Evolutionary conservation across 2,888 invertebrate genomes (phyloP).

Genomic region (Pandemis corylana): DNA sequence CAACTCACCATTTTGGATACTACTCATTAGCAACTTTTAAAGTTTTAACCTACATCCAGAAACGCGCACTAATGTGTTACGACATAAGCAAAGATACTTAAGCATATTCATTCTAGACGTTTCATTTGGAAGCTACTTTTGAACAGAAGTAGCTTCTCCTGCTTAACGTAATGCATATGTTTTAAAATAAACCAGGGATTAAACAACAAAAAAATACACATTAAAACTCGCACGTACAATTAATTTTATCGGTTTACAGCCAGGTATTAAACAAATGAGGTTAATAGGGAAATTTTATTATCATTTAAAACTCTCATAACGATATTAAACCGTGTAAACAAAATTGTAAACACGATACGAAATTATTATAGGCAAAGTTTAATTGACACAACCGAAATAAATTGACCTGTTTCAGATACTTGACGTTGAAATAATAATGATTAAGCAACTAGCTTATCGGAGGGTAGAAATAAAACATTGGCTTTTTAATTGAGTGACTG

Average conservation of each 20-base stretch:
- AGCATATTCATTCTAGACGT: neutral
- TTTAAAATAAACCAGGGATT: neutral
- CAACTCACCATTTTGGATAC: neutral
- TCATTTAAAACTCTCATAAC: constrained; percentile 20
- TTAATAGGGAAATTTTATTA: constrained; percentile 32
- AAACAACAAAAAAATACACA: neutral
- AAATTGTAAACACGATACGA: constrained; percentile 27
- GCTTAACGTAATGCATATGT: neutral
- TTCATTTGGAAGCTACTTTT: neutral
- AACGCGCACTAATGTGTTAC: neutral
- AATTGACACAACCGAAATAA: constrained; percentile 30
- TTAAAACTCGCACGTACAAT: constrained; percentile 1
- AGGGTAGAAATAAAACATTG: no score
- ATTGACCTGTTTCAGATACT: constrained; percentile 5
- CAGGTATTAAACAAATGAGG: constrained; percentile 27
- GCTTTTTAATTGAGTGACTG: no score
- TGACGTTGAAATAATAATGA: neutral
- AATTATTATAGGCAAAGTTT: constrained; percentile 28
- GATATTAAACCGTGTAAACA: constrained; percentile 29
- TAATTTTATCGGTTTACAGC: neutral
- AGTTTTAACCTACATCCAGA: neutral
- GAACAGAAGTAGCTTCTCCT: no score
- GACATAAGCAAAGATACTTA: no score
- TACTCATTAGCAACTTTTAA: neutral
- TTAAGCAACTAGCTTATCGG: no score